These are phyloP conservation scores for Xyrauchen texanus DNA, from an alignment of 2,113 vertebrate species.

Conservation along the genomic window DNA sequence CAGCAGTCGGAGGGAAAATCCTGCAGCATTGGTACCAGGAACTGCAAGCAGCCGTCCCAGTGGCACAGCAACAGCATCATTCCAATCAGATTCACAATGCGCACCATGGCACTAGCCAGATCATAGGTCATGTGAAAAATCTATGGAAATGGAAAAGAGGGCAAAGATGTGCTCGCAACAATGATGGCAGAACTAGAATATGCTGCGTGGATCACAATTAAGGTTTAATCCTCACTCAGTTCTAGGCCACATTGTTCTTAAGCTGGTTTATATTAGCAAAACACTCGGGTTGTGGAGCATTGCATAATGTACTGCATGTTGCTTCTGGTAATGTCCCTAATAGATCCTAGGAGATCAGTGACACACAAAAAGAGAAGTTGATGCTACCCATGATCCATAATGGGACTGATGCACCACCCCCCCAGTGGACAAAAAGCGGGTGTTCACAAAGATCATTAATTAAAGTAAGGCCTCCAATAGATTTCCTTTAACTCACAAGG, in stretches of 20 bases:
- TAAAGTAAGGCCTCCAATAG: slow-evolving; percentile 30
- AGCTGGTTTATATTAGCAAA: slow-evolving; percentile 57
- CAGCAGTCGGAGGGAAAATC: slow-evolving; percentile 95
- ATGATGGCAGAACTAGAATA: slow-evolving; percentile 45
- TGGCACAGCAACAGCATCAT: slow-evolving; percentile 99
- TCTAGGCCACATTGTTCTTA: slow-evolving; percentile 60
- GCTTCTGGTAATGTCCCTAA: slow-evolving; percentile 58
- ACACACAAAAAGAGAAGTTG: neutral
- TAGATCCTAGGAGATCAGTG: slow-evolving; percentile 47
- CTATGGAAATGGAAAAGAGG: slow-evolving; percentile 65
- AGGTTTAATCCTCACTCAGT: slow-evolving; percentile 41
- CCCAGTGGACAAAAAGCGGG: slow-evolving; percentile 1
- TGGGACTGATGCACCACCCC: neutral
- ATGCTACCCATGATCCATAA: slow-evolving; percentile 33
- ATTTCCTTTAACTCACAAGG: slow-evolving; percentile 32
- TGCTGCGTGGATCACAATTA: slow-evolving; percentile 49
- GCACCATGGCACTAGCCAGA: slow-evolving; percentile 94
- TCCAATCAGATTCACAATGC: slow-evolving; percentile 94
- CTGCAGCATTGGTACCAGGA: slow-evolving; percentile 98
- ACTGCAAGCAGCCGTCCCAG: slow-evolving; percentile 98
- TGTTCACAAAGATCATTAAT: slow-evolving; percentile 26
- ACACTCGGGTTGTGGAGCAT: slow-evolving; percentile 36
- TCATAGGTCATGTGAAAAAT: slow-evolving; percentile 99
- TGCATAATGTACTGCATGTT: slow-evolving; percentile 54
- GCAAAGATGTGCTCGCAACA: neutral